phyloP scores from a whole-genome alignment of 2,888 invertebrate genomes.

The Eupithecia abbreviata region DNA sequence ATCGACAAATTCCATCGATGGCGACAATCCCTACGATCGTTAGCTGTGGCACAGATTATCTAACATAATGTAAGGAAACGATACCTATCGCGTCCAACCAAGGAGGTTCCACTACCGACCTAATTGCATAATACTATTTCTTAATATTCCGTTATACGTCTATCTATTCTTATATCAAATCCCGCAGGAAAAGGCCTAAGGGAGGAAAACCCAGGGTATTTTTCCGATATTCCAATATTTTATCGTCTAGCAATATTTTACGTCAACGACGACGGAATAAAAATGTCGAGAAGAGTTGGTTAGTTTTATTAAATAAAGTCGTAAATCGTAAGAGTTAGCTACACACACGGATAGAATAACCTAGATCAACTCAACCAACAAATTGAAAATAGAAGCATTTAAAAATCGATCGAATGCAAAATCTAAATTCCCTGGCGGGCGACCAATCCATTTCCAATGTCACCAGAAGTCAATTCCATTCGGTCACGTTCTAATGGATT shows the following conservation, averaged over 20 bases:
- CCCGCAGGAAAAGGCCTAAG: conserved; percentile 8
- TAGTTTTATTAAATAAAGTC: neutral
- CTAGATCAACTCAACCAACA: neutral
- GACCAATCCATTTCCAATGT: neutral
- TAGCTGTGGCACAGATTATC: conserved; percentile 32
- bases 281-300: neutral
- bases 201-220: conserved; percentile 23
- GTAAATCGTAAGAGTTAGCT: neutral
- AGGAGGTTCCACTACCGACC: neutral
- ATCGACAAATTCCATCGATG: conserved; percentile 33
- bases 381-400: conserved; percentile 1
- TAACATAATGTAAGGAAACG: conserved; percentile 44
- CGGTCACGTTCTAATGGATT: conserved; percentile 39
- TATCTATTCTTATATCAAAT: conserved; percentile 18
- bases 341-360: neutral
- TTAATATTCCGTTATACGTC: conserved; percentile 24
- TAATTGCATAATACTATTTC: conserved; percentile 38
- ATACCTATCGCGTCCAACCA: conserved; percentile 31
- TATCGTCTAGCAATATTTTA: conserved; percentile 2
- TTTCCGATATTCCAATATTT: conserved; percentile 20
- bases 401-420: conserved; percentile 21
- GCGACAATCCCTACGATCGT: conserved; percentile 47
- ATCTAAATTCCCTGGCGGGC: conserved; percentile 14
- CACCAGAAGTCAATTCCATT: conserved; percentile 35
- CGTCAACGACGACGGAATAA: neutral